These are phyloP conservation scores for Eptesicus fuscus DNA, from an alignment of 2,113 vertebrate species.

Conservation along the genomic window DNA sequence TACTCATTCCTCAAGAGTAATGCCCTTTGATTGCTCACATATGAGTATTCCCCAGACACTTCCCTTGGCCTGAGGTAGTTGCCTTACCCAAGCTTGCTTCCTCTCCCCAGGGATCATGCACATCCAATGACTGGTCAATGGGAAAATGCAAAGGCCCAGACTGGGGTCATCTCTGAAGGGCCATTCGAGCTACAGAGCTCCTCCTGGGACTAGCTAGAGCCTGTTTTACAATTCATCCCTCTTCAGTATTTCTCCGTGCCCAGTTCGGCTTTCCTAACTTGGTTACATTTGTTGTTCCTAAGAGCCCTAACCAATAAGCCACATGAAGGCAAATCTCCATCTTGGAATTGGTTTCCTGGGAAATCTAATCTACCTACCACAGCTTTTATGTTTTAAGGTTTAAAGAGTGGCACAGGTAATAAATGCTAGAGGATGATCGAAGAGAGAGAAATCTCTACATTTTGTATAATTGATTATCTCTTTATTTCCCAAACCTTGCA, in stretches of 20 bases:
- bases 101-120: neutral
- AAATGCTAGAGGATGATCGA: neutral
- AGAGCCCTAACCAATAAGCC: neutral
- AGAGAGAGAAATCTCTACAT: slow-evolving; percentile 1
- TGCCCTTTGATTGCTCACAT: neutral
- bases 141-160: neutral
- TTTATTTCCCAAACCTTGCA: neutral
- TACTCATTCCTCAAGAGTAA: neutral
- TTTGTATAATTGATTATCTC: slow-evolving; percentile 41
- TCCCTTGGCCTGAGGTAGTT: neutral
- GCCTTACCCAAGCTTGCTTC: neutral
- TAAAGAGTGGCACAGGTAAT: neutral
- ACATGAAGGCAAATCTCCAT: neutral
- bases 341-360: slow-evolving; percentile 26
- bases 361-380: slow-evolving; percentile 31
- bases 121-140: neutral
- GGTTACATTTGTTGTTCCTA: neutral
- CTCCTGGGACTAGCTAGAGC: fast-evolving
- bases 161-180: neutral
- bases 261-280: neutral
- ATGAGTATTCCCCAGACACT: neutral
- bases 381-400: slow-evolving; percentile 43
- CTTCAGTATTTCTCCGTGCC: neutral
- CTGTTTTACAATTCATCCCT: neutral
- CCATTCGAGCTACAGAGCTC: neutral